Evolutionary conservation across 2,113 vertebrate genomes (phyloP).

Genomic region (Alouatta palliata): DNA sequence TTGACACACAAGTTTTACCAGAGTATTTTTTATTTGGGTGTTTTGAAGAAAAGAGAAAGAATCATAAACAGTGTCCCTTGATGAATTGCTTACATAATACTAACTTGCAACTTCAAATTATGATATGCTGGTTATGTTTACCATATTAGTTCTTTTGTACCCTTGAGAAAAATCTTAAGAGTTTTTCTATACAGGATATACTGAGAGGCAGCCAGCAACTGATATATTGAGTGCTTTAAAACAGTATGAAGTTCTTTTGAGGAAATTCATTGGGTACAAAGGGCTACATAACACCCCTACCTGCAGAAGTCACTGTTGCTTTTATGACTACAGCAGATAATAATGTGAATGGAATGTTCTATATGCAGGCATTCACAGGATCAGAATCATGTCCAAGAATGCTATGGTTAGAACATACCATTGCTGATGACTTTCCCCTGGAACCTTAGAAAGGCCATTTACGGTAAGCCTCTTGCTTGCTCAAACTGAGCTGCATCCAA

Average conservation of each 20-base stretch:
- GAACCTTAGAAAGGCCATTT: background rate
- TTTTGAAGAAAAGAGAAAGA: background rate
- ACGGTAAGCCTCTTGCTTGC: background rate
- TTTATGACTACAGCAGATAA: background rate
- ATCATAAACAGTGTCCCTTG: background rate
- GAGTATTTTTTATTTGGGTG: background rate
- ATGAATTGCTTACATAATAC: background rate
- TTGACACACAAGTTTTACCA: background rate
- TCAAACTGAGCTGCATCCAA: background rate
- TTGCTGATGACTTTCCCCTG: background rate
- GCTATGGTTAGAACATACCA: background rate
- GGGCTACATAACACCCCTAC: background rate
- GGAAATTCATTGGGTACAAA: background rate
- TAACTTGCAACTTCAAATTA: background rate
- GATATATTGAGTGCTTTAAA: background rate
- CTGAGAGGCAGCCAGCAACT: background rate
- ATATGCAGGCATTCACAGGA: background rate
- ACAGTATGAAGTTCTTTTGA: background rate
- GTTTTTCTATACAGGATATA: background rate
- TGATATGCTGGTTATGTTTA: background rate
- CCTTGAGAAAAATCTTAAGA: background rate
- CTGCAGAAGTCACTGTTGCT: background rate
- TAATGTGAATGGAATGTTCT: background rate
- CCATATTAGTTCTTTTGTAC: background rate
- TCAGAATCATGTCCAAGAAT: background rate